A percentile compares a stretch with the other conserved stretches of the same genome.
These are phyloP conservation scores for Guaruba guarouba DNA, from an alignment of 2,113 vertebrate genomes.

Conservation along the genomic window DNA sequence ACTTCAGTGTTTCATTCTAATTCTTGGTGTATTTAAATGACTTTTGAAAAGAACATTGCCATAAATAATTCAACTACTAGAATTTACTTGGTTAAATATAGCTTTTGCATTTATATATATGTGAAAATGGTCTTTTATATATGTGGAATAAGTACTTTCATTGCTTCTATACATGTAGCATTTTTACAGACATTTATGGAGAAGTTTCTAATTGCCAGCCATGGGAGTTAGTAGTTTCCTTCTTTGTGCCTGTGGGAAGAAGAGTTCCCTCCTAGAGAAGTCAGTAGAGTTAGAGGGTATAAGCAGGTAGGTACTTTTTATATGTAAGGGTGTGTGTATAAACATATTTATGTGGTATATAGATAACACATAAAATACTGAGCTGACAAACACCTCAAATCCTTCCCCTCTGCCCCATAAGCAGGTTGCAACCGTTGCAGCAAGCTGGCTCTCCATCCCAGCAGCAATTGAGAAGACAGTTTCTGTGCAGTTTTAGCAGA, in stretches of 20 bases:
- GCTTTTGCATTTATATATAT: not conserved
- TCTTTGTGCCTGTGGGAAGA: not conserved
- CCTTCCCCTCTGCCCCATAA: not conserved
- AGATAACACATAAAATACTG: not conserved
- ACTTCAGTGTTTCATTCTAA: not conserved
- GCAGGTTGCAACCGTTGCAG: not conserved
- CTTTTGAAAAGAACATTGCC: not conserved
- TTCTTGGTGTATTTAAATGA: not conserved
- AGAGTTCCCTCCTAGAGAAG: not conserved
- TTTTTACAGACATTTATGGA: not conserved
- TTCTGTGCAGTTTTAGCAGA: not conserved
- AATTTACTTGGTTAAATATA: not conserved
- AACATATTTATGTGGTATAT: not conserved
- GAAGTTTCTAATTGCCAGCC: not conserved
- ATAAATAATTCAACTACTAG: not conserved
- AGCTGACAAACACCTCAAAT: not conserved
- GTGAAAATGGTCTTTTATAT: not conserved
- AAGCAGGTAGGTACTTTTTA: not conserved
- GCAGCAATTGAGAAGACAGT: not conserved
- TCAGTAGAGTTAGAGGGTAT: not conserved
- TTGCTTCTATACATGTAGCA: not conserved
- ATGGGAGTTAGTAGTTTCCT: not conserved
- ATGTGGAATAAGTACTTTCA: not conserved
- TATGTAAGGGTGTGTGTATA: rapidly evolving
- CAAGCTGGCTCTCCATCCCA: rapidly evolving